Evolutionary conservation across 2,888 invertebrate species (phyloP).

Genomic region (Pristionchus exspectatus): DNA sequence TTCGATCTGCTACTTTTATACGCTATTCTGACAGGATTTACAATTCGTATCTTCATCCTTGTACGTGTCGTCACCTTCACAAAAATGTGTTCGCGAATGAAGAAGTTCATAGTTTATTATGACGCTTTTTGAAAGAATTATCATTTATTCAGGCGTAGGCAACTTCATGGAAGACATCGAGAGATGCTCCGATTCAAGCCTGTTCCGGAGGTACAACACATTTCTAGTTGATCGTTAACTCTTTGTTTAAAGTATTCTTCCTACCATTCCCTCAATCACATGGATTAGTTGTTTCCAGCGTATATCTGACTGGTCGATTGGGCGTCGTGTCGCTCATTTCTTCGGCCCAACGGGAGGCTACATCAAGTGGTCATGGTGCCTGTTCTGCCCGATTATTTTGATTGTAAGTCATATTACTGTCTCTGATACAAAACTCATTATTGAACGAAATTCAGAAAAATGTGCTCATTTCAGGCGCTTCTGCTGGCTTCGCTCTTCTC

Average conservation of each 20-base stretch:
- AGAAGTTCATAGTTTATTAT: too few species aligned
- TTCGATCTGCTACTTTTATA: conserved; percentile 75
- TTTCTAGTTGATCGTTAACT: too few species aligned
- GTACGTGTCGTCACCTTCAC: too few species aligned
- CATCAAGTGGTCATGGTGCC: conserved; percentile 74
- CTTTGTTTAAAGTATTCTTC: too few species aligned
- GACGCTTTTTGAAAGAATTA: too few species aligned
- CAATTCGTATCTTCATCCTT: too few species aligned
- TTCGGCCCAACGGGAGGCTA: conserved; percentile 75
- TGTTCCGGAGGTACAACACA: background rate
- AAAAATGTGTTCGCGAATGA: too few species aligned
- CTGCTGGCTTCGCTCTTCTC: conserved; percentile 64
- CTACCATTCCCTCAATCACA: too few species aligned
- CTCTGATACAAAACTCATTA: too few species aligned
- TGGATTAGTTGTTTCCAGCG: background rate
- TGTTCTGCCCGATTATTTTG: conserved; percentile 72
- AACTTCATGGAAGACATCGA: conserved; percentile 74
- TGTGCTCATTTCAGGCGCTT: conserved; percentile 58
- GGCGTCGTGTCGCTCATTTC: conserved; percentile 55
- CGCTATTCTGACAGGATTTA: background rate
- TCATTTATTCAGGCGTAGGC: conserved; percentile 63
- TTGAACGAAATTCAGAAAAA: too few species aligned
- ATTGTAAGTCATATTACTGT: conserved; percentile 60
- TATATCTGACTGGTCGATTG: background rate
- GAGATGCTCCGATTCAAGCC: conserved; percentile 61